These are phyloP conservation scores for rat (Rattus norvegicus) DNA, from an alignment of 2,113 vertebrate species.

Conservation along the genomic window GRCr8 NC_086036.1:1166501-1167000, in stretches of 20 bases:
- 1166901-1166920: neutral
- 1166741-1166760: neutral
- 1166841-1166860: too few relatives aligned
- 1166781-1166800: neutral
- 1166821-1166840: neutral
- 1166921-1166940: constrained; percentile 2
- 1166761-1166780: neutral
- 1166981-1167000: neutral
- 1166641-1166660: neutral
- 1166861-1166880: neutral
- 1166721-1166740: neutral
- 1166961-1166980: neutral
- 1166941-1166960: neutral
- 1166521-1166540: neutral
- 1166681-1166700: constrained; percentile 8
- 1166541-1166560: neutral
- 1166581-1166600: neutral
- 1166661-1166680: neutral
- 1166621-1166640: neutral
- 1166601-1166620: neutral
- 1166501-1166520: neutral
- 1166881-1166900: neutral
- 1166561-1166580: neutral
- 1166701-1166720: neutral
- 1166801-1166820: neutral